phyloP scores from a whole-genome alignment of 2,888 invertebrate genomes.

The Nasonovia ribisnigri region DNA sequence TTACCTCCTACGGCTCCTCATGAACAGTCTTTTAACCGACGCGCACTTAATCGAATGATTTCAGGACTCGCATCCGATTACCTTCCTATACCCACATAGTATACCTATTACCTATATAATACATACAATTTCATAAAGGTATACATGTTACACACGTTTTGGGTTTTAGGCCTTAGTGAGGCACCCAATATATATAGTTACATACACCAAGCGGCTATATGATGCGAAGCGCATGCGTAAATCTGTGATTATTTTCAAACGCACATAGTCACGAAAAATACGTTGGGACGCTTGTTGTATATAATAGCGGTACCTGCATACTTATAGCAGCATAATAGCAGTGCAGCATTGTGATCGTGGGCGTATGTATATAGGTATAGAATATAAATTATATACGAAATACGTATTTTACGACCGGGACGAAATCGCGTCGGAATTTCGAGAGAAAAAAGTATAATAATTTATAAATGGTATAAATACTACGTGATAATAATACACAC shows the following conservation, averaged over 20 bases:
- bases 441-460: conserved; percentile 26
- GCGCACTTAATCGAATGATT: background rate
- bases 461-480: background rate
- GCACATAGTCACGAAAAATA: background rate
- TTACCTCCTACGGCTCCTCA: background rate
- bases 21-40: background rate
- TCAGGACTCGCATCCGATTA: background rate
- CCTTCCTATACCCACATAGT: background rate
- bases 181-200: background rate
- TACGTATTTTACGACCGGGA: background rate
- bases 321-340: background rate
- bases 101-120: no score
- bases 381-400: background rate
- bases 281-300: background rate
- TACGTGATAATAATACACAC: background rate
- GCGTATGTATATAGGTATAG: background rate
- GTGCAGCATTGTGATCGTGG: background rate
- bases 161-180: background rate
- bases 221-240: background rate
- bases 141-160: background rate
- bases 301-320: background rate
- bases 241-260: background rate
- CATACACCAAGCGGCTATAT: background rate
- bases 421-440: conserved; percentile 20
- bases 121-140: no score